phyloP scores from a whole-genome alignment of 2,888 invertebrate species.

The Mythimna impura region DNA sequence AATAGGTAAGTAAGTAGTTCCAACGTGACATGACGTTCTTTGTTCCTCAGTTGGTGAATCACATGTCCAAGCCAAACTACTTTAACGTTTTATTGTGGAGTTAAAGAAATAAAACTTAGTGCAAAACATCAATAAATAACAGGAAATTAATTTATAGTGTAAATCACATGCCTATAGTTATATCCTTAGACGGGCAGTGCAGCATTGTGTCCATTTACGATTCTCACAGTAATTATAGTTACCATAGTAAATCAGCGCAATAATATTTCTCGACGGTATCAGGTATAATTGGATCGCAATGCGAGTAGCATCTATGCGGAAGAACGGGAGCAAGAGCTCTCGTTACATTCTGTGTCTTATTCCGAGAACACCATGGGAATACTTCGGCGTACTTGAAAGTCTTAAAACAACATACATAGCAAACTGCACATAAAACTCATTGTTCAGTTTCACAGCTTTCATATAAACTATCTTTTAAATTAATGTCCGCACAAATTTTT shows the following conservation, averaged over 20 bases:
- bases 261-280: constrained; percentile 86
- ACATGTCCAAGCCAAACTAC: constrained; percentile 45
- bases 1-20: constrained; percentile 57
- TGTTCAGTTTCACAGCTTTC: constrained; percentile 52
- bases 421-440: constrained; percentile 49
- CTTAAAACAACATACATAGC: constrained; percentile 52
- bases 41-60: constrained; percentile 59
- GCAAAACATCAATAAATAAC: constrained; percentile 67
- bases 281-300: constrained; percentile 89
- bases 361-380: constrained; percentile 89
- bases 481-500: constrained; percentile 53
- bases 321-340: constrained; percentile 85
- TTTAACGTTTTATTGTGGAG: constrained; percentile 42
- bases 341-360: constrained; percentile 88
- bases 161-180: constrained; percentile 69
- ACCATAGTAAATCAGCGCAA: constrained; percentile 80
- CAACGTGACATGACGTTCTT: constrained; percentile 52
- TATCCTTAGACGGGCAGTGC: constrained; percentile 75
- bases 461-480: constrained; percentile 52
- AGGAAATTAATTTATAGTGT: constrained; percentile 72
- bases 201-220: constrained; percentile 78
- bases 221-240: constrained; percentile 86
- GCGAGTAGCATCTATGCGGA: constrained; percentile 88
- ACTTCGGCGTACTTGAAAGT: constrained; percentile 46
- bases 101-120: constrained; percentile 60